phyloP scores from a whole-genome alignment of 30 jellyfish, hydroid and myxozoan species.

The Cassiopea andromeda region DNA sequence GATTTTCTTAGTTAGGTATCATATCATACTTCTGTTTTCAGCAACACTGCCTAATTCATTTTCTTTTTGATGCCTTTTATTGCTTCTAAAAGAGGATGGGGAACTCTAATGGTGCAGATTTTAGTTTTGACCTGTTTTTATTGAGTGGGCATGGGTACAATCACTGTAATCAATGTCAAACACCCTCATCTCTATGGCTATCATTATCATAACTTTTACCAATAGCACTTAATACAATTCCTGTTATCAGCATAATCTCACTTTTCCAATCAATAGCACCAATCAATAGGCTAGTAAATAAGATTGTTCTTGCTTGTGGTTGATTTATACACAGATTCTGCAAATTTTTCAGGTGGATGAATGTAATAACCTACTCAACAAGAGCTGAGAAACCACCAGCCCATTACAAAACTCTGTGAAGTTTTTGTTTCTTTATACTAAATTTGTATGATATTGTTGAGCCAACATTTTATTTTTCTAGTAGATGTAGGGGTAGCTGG shows the following conservation, averaged over 20 bases:
- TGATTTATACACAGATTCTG: background rate
- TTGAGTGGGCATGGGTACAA: no score
- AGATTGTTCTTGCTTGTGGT: background rate
- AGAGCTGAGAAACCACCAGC: conserved; percentile 86
- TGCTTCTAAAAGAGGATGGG: no score
- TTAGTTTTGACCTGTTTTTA: no score
- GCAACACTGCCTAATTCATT: no score
- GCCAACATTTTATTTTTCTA: conserved; percentile 48
- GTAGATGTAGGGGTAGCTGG: conserved; percentile 27
- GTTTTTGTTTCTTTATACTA: background rate
- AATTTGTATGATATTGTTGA: background rate
- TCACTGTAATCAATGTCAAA: background rate
- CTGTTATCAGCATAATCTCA: background rate
- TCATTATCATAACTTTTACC: background rate
- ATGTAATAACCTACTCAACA: conserved; percentile 65
- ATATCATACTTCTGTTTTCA: no score
- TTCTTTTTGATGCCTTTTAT: no score
- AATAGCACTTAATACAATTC: background rate
- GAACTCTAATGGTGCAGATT: no score
- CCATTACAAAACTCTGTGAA: conserved; percentile 42
- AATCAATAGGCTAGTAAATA: no score
- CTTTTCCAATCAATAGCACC: no score
- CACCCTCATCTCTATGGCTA: background rate
- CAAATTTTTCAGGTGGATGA: conserved; percentile 70
- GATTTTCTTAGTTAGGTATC: no score